phyloP scores from a whole-genome alignment of 2,888 invertebrate genomes.

The Nomada fabriciana region DNA sequence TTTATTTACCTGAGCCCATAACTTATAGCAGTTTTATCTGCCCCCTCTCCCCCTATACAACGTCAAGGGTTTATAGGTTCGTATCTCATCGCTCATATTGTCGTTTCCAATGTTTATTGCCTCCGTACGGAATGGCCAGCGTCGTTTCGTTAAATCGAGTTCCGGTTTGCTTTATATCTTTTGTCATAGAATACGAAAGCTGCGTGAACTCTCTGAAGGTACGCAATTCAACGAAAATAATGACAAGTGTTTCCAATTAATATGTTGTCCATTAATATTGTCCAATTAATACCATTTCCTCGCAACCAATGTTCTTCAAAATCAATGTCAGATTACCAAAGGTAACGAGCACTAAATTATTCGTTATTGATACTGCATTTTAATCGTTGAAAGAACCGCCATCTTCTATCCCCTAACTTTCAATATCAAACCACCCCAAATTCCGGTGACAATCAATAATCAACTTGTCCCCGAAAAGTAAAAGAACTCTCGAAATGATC shows the following conservation, averaged over 20 bases:
- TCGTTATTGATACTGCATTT: too few species aligned
- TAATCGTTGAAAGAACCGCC: too few species aligned
- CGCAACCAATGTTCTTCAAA: too few species aligned
- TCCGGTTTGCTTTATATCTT: conserved; percentile 15
- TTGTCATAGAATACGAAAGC: not conserved
- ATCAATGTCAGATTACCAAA: too few species aligned
- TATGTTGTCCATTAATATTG: too few species aligned
- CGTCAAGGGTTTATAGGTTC: conserved; percentile 48
- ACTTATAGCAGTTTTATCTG: conserved; percentile 61
- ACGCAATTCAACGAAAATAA: not conserved
- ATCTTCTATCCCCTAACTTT: too few species aligned
- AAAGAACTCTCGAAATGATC: not conserved
- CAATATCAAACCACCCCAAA: too few species aligned
- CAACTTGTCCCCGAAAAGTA: too few species aligned
- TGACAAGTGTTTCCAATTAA: too few species aligned
- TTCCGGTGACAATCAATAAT: too few species aligned
- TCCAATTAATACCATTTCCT: too few species aligned
- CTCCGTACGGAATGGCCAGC: conserved; percentile 26
- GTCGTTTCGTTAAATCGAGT: conserved; percentile 30
- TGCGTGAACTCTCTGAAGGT: not conserved
- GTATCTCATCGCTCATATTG: conserved; percentile 53
- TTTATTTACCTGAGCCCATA: conserved; percentile 59
- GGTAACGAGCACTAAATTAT: too few species aligned
- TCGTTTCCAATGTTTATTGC: conserved; percentile 52
- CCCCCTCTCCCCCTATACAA: conserved; percentile 37